Evolutionary conservation across 2,113 vertebrate genomes (phyloP), one percentile per base, ranked within the genome.

Genomic region (Dolichallabes microphthalmus): DNA sequence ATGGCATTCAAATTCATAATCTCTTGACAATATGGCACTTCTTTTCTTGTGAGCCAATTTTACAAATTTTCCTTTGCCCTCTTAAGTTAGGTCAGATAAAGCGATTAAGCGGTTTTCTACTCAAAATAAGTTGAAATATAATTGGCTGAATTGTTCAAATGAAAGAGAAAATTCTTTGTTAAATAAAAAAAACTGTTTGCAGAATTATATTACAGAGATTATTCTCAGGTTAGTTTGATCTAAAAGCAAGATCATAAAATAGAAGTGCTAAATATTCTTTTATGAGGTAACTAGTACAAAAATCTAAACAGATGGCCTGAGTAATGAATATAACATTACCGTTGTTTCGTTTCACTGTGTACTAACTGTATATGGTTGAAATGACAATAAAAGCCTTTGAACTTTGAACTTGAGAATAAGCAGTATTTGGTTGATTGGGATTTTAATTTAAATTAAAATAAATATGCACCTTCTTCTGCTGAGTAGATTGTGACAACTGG

Each of bases 381-480:
- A n/a, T n/a, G n/a, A n/a, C n/a, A n/a, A n/a, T n/a, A n/a, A n/a
- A n/a, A n/a, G n/a, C n/a, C n/a, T n/a, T n/a, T n/a, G n/a, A n/a
- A n/a, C n/a, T n/a, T n/a, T n/a, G n/a, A n/a, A n/a, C n/a, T n/a
- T n/a, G n/a, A 32, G 32, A 19, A 69, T 73, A 73, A 73, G 35
- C 27, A 35, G 66, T 69, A 17, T 19, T 2, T 35, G 66, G 7
- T 11, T 19, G 2, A 69, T 73, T 53, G n/a, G 45, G 14, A 57
- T 57, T 57, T 20, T 19, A n/a, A n/a, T n/a, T n/a, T n/a, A n/a
- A n/a, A n/a, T n/a, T n/a, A 75, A 58, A 58, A 58, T 2, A 35
- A 0, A 30, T 71, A 3, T 78, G 0, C 93, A 99, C 98, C 98
- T 96, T 99, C 98, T 87, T 99, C 98, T 0, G 97, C 98, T 0